phyloP scores from a whole-genome alignment of 2,888 invertebrate genomes.

The Harmothoe impar region DNA sequence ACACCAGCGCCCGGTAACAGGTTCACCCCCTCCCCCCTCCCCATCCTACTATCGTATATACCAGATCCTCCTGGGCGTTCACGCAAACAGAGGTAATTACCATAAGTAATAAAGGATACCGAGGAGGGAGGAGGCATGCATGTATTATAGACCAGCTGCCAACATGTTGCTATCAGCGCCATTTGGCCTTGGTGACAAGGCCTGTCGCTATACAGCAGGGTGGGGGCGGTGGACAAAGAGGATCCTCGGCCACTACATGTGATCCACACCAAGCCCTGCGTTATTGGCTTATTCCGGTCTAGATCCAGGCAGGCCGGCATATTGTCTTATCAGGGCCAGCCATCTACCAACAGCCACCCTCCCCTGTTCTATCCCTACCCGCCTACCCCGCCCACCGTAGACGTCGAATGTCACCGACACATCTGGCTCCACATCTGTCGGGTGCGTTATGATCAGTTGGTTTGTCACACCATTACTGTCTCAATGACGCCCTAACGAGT shows the following conservation, averaged over 20 bases:
- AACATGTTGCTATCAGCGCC: no score
- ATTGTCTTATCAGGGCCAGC: conserved; percentile 20
- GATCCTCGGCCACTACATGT: no score
- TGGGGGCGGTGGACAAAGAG: neutral
- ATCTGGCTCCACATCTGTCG: conserved; percentile 45
- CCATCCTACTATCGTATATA: neutral
- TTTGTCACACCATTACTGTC: conserved; percentile 37
- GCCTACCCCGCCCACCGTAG: neutral
- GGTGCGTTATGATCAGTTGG: conserved; percentile 14
- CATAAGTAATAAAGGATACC: conserved; percentile 54
- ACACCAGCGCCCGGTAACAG: conserved; percentile 13
- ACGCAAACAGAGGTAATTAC: conserved; percentile 35
- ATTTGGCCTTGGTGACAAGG: neutral
- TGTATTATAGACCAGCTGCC: neutral
- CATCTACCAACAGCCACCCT: neutral
- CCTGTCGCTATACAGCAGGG: neutral
- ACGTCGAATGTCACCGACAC: neutral
- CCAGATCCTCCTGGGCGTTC: neutral
- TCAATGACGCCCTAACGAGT: conserved; percentile 48
- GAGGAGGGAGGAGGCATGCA: neutral
- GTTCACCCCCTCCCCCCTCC: conserved; percentile 16
- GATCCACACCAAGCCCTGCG: neutral
- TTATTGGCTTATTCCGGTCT: conserved; percentile 24
- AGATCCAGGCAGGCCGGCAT: neutral
- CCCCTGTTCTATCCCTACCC: neutral